Evolutionary conservation across 2,113 vertebrate species (phyloP).

Genomic region (Guaruba guarouba): DNA sequence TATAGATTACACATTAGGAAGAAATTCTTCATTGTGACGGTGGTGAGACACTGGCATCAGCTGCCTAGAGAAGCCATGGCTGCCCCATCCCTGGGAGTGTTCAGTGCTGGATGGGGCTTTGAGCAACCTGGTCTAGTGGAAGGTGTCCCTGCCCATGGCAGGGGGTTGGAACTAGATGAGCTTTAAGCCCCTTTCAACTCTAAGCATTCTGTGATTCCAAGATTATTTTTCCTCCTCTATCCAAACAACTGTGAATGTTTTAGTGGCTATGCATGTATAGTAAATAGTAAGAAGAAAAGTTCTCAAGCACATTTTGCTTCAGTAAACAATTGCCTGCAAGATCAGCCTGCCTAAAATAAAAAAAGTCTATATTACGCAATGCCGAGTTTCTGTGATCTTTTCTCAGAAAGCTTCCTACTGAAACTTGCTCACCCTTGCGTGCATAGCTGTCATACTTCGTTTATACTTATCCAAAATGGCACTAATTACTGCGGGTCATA

Average conservation of each 20-base stretch:
- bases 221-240: not conserved
- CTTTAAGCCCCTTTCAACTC: not conserved
- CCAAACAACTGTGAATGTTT: not conserved
- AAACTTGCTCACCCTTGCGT: conserved; percentile 55
- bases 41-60: not conserved
- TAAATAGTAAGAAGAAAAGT: not conserved
- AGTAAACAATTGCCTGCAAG: not conserved
- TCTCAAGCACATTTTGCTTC: not conserved
- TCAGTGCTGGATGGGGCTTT: not conserved
- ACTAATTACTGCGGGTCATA: conserved; percentile 69
- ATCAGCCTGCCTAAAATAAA: not conserved
- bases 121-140: not conserved
- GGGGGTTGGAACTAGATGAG: not conserved
- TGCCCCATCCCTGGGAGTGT: not conserved
- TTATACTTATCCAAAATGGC: conserved; percentile 58
- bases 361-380: conserved; percentile 39
- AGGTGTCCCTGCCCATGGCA: not conserved
- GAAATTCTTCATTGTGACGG: not conserved
- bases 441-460: conserved; percentile 69
- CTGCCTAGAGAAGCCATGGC: not conserved
- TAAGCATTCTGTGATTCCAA: not conserved
- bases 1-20: not conserved
- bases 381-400: conserved; percentile 55
- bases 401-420: conserved; percentile 44
- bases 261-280: not conserved